phyloP scores from a whole-genome alignment of 2,888 invertebrate species.

The Lypha dubia region DNA sequence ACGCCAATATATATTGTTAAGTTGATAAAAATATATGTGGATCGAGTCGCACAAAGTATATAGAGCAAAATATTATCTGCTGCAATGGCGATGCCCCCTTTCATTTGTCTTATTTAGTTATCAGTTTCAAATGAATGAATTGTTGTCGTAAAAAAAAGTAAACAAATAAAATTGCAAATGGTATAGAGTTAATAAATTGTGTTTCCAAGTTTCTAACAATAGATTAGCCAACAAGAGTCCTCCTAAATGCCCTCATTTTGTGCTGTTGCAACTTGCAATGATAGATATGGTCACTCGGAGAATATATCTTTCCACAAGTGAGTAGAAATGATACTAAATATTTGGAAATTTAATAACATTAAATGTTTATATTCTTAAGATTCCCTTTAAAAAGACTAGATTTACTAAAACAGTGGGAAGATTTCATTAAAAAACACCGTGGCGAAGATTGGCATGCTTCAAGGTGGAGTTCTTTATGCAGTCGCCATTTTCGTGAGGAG shows the following conservation, averaged over 20 bases:
- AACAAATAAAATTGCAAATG: slow-evolving; percentile 35
- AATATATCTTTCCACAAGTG: slow-evolving; percentile 83
- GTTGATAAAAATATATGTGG: too few relatives aligned
- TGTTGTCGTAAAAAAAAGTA: slow-evolving; percentile 22
- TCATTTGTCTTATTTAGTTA: too few relatives aligned
- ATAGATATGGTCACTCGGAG: slow-evolving; percentile 81
- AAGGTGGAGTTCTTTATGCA: slow-evolving; percentile 83
- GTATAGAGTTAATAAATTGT: neutral
- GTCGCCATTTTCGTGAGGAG: slow-evolving; percentile 80
- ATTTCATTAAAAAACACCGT: slow-evolving; percentile 79
- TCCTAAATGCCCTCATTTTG: slow-evolving; percentile 82
- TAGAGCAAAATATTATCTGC: too few relatives aligned
- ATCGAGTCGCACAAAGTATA: too few relatives aligned
- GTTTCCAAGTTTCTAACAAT: neutral
- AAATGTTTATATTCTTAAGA: slow-evolving; percentile 73
- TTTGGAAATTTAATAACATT: neutral
- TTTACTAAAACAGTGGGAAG: slow-evolving; percentile 81
- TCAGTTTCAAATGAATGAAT: slow-evolving; percentile 4
- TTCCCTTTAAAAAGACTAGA: slow-evolving; percentile 82
- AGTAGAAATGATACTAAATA: slow-evolving; percentile 27
- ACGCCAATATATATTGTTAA: too few relatives aligned
- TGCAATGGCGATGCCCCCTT: too few relatives aligned
- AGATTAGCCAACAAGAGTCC: neutral
- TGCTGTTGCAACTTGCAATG: slow-evolving; percentile 81
- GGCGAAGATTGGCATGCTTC: slow-evolving; percentile 81